Base-by-base conservation (phyloP, 2,113 vertebrate species). In the Sturnira hondurensis region DNA sequence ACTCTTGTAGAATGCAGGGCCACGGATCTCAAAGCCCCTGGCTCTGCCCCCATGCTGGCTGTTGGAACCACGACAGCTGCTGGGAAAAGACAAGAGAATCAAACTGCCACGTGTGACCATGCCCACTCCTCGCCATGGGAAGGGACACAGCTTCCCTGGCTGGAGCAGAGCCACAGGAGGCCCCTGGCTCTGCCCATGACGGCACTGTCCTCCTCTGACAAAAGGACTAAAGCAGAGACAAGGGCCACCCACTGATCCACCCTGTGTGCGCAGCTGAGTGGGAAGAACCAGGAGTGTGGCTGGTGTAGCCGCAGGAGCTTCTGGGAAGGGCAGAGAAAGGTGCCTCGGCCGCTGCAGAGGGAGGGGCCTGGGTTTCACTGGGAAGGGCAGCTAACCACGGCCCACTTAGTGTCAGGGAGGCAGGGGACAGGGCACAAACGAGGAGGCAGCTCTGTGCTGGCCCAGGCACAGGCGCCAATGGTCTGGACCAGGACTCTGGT, bases 401-500 rank as follows among this genome's bases (percentile, higher is more conserved):
- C 24, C 47, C 33, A 22, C 4, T 47, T 38, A 6, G 14, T 1
- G 11, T 50, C 76, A 31, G 77, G 28, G 16, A 24, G 4, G 31
- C 26, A 76, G 41, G 7, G 41, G 15, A 2, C 16, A 9, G 31
- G 82, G 41, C 43, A n/a, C n/a, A 26, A 31, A 4, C 0, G 26
- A 81, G 82, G 8, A n/a, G 6, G 26, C 1, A 1, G 70, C 33
- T 33, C 41, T 31, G 11, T 0, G 20, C 85, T 15, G 6, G 6
- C 68, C 50, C 41, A 2, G 26, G 5, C 24, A 14, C 0, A 1
- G 17, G 33, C 1, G 4, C 5, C 4, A 54, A 67, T 3, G 67
- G 8, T 38, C 1, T 36, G 11, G 36, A 54, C 0, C 4, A 47
- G 41, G 50, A 13, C 47, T 24, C 26, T 54, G 8, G 14, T 33